Evolutionary conservation across 2,797 vertebrate species (phyloP).

Genomic region (Petrocephalus schoutedeni): DNA sequence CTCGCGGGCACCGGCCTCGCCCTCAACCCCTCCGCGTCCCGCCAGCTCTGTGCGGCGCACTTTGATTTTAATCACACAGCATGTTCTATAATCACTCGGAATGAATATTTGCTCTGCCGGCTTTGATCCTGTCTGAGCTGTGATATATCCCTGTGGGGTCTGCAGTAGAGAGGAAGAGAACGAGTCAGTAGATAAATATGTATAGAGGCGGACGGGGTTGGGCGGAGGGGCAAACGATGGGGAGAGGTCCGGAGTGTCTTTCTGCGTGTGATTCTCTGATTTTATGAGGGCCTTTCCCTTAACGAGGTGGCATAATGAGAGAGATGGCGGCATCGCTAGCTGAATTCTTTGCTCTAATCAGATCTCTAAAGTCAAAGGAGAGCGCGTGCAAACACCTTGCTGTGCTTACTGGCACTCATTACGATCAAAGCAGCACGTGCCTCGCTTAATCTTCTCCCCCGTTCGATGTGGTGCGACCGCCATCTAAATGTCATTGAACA

Average conservation of each 20-base stretch:
- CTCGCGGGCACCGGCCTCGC: neutral
- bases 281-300: slow-evolving; percentile 22
- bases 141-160: slow-evolving; percentile 2
- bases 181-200: slow-evolving; percentile 16
- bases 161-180: neutral
- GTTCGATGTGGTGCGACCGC: slow-evolving; percentile 16
- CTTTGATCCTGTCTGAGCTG: slow-evolving; percentile 32
- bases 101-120: slow-evolving; percentile 19
- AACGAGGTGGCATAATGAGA: neutral
- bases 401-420: slow-evolving; percentile 29
- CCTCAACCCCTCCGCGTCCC: neutral
- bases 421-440: slow-evolving; percentile 30
- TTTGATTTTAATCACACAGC: slow-evolving; percentile 35
- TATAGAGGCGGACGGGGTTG: neutral
- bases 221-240: slow-evolving; percentile 7
- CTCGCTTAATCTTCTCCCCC: slow-evolving; percentile 29
- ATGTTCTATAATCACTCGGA: slow-evolving; percentile 33
- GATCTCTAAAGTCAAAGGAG: slow-evolving; percentile 29
- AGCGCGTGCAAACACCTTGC: slow-evolving; percentile 27
- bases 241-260: neutral
- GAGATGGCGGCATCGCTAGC: neutral
- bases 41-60: slow-evolving; percentile 22
- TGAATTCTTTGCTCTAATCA: slow-evolving; percentile 21
- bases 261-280: neutral
- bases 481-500: slow-evolving; percentile 20